Conservation (phyloP, 1,140 invertebrate genomes). For the Probaryconus sp. region DNA sequence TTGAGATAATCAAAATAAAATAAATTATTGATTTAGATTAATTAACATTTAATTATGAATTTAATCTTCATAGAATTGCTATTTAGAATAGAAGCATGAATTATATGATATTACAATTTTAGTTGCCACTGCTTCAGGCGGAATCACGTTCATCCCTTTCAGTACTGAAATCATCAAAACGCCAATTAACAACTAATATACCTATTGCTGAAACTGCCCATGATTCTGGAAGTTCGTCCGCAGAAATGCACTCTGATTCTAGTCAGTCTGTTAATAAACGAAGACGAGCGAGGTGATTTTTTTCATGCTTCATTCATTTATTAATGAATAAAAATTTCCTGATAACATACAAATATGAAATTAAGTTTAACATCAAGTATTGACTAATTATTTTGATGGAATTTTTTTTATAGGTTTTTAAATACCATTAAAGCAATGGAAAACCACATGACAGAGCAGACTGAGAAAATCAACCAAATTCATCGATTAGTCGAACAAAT, state of each 20-base stretch:
- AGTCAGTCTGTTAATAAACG: conserved; percentile 77
- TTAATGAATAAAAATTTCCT: no score
- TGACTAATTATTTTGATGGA: conserved; percentile 8
- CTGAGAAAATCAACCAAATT: conserved; percentile 75
- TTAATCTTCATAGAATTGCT: no score
- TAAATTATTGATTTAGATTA: no score
- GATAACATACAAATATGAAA: not conserved
- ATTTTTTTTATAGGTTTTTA: conserved; percentile 66
- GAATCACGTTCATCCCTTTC: conserved; percentile 77
- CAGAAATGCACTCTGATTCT: conserved; percentile 76
- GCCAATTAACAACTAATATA: conserved; percentile 74
- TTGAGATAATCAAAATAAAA: no score
- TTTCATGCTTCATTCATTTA: conserved; percentile 29
- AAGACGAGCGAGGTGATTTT: conserved; percentile 69
- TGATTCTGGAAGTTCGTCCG: conserved; percentile 78
- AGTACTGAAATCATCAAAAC: conserved; percentile 76
- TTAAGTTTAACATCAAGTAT: not conserved
- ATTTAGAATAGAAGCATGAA: no score
- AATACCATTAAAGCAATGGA: conserved; percentile 73
- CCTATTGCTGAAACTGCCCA: conserved; percentile 73
- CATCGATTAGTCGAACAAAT: conserved; percentile 75
- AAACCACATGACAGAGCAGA: conserved; percentile 69
- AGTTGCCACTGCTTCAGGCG: conserved; percentile 76
- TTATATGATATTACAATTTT: conserved; percentile 42
- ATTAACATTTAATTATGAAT: no score